Evolutionary conservation across 1,140 invertebrate genomes (phyloP), one percentile per base, ranked within the genome.

Genomic region (Neodiprion fabricii): DNA sequence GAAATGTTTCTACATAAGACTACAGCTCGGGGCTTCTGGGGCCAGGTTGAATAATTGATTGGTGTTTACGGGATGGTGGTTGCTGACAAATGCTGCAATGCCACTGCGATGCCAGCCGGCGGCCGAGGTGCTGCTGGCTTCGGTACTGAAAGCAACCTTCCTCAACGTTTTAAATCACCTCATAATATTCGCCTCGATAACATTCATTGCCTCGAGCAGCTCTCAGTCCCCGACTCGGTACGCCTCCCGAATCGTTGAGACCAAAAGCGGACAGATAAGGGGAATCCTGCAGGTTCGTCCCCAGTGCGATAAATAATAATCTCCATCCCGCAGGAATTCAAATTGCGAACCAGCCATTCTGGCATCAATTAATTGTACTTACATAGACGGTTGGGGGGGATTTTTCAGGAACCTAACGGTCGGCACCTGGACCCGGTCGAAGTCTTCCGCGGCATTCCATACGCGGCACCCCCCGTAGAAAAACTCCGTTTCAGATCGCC

Each of bases 391-490:
- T 9, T 53, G 48, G 9, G 5, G 72, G 21, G 28, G 28, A 40
- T 40, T 40, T 40, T 40, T 40, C 89, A 95, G 85, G 94, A 95
- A 82, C 90, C 95, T 71, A 93, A 93, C 80, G 94, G 93, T 70
- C 90, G 91, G 77, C 91, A 93, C 80, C 87, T 96, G 79, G 94
- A 94, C 80, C 93, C 94, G 0, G 95, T 96, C 65, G 95, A 94
- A 83, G 92, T 93, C 88, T 96, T 93, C 86, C 92, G 91, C 77
- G 95, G 91, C 74, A 93, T 97, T 69, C 96, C 95, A 7, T 98
- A 97, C 89, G 96, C 95, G 0, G 93, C 94, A 14, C 91, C 92
- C 23, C 95, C 95, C 5, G 87, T 92, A 1, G 93, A 92, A n/a
- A 89, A 91, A 12, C 87, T 94, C 50, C 91, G 96, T 28, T 94